Evolutionary conservation across 2,888 invertebrate species (phyloP), one percentile per base, ranked within the genome.

Genomic region (Stenoptilia bipunctidactyla): DNA sequence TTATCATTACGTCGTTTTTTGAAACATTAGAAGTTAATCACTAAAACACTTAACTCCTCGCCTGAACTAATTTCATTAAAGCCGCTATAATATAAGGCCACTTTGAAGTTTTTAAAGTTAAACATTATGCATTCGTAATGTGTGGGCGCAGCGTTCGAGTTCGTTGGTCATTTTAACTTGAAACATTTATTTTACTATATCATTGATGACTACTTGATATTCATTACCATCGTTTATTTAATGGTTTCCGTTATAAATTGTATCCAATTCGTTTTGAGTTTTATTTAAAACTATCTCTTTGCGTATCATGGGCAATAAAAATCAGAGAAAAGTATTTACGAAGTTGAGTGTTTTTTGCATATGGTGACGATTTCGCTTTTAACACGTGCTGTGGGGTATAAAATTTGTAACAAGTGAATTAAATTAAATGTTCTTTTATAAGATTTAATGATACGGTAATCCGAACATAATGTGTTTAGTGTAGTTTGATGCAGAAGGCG

Each of bases 401-500:
- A 25, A 25, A 25, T 25, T 25, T 25, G 25, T 35, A 36, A 40
- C 40, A 43, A 43, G 41, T 45, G 42, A 38, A 40, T 46, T 45
- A 48, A 47, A n/a, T n/a, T n/a, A 47, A 8, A 20, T 3, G 8
- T 20, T 20, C 8, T 20, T 20, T 20, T 20, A 5, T 20, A n/a
- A n/a, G n/a, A n/a, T n/a, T 20, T 5, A 20, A 49, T 43, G 46
- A 48, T 47, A 12, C 30, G 3, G 30, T 75, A 69, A 74, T 72
- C 66, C 61, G 59, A 47, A 57, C 56, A 61, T 75, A 73, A 75
- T 72, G 62, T 62, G 60, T 66, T 61, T 47, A 67, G 66, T 73
- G 68, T 67, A 72, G 69, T 77, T 73, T 68, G 72, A 77, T 67
- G 63, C 59, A 61, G 52, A 53, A 69, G 69, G 74, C 74, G 68